phyloP scores from a whole-genome alignment of 2,888 invertebrate species.

The Andrena flavipes region DNA sequence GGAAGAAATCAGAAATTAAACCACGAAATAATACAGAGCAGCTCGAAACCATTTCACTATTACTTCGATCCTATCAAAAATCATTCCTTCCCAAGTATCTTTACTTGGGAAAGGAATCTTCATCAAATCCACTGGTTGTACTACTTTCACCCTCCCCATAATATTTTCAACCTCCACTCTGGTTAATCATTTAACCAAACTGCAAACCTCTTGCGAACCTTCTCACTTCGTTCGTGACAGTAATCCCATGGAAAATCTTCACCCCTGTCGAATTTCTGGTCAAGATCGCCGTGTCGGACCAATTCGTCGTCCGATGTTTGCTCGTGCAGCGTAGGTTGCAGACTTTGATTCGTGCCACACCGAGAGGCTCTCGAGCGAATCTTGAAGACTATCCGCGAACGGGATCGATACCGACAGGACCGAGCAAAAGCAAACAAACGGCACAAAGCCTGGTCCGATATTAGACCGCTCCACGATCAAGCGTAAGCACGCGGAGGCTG shows the following conservation, averaged over 20 bases:
- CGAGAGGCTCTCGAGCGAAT: constrained; percentile 24
- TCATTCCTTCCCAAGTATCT: neutral
- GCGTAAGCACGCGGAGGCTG: constrained; percentile 24
- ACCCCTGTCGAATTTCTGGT: constrained; percentile 29
- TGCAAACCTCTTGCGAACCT: too few relatives aligned
- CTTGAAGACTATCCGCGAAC: constrained; percentile 46
- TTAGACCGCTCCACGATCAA: constrained; percentile 70
- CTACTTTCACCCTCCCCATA: neutral
- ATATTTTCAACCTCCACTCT: neutral
- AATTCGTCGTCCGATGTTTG: constrained; percentile 15
- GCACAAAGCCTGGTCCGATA: constrained; percentile 80
- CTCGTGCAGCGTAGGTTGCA: neutral
- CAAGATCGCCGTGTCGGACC: constrained; percentile 5
- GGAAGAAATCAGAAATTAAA: too few relatives aligned
- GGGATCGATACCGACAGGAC: constrained; percentile 67
- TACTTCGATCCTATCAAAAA: too few relatives aligned
- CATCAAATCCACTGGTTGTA: neutral
- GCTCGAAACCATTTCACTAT: too few relatives aligned
- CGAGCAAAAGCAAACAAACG: constrained; percentile 74
- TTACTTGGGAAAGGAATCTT: too few relatives aligned
- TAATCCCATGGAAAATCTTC: neutral
- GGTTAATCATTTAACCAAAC: constrained; percentile 3
- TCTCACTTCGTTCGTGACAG: neutral
- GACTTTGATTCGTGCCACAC: constrained; percentile 33
- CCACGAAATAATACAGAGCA: too few relatives aligned